These are phyloP conservation scores for Sipha maydis DNA, from an alignment of 2,888 invertebrate species.

Conservation along the genomic window DNA sequence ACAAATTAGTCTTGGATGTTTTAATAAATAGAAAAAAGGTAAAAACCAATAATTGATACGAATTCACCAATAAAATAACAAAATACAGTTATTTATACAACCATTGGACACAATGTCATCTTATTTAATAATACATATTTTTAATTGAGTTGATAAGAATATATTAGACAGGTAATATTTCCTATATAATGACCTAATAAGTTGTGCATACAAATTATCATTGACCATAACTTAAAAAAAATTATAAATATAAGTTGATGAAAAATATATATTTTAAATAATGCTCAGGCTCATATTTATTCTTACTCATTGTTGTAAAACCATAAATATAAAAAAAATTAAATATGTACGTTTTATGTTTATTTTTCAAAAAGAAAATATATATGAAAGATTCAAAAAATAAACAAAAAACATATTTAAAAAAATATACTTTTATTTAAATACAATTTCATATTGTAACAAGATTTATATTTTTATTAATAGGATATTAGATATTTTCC, in stretches of 20 bases:
- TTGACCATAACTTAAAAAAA: not conserved
- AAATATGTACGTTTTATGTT: too few species aligned
- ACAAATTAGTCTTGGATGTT: constrained; percentile 17
- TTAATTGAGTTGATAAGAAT: not conserved
- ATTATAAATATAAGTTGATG: not conserved
- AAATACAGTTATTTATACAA: constrained; percentile 3
- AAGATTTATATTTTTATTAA: too few species aligned
- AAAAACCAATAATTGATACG: not conserved
- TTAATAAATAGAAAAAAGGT: not conserved
- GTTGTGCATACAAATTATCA: not conserved
- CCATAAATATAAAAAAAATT: not conserved
- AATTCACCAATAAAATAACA: not conserved
- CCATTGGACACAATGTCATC: not conserved
- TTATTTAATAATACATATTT: not conserved
- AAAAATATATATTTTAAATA: not conserved
- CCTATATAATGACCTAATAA: not conserved
- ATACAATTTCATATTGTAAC: too few species aligned
- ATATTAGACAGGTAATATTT: not conserved
- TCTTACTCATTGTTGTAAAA: not conserved
- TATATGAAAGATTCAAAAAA: too few species aligned
- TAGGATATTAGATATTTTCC: too few species aligned
- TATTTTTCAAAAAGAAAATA: too few species aligned
- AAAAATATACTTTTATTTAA: too few species aligned
- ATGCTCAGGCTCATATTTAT: too few species aligned
- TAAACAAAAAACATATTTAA: too few species aligned